These are phyloP conservation scores for Nixonia krombeini DNA, from an alignment of 1,140 invertebrate genomes.

Conservation along the genomic window DNA sequence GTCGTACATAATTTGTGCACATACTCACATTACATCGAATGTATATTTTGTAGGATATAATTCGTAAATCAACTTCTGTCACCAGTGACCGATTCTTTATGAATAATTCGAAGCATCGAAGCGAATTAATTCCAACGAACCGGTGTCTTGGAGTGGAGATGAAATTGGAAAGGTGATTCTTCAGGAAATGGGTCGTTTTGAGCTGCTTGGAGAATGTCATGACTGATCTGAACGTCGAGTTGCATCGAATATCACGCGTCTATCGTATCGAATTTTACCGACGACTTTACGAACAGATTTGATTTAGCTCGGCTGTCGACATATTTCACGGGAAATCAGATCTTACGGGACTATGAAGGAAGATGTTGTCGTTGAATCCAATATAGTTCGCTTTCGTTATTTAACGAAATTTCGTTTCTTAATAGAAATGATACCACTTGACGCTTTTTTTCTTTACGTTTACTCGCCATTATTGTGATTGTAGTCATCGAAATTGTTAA, in stretches of 20 bases:
- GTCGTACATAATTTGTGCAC: no score
- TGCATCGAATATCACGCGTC: conserved; percentile 37
- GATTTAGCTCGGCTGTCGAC: conserved; percentile 41
- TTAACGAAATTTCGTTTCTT: conserved; percentile 4
- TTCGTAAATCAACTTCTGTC: no score
- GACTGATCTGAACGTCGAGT: conserved; percentile 41
- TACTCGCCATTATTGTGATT: no score
- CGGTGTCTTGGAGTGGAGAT: conserved; percentile 23
- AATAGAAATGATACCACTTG: no score
- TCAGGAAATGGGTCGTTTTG: conserved; percentile 12
- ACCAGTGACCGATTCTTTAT: no score
- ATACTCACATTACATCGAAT: no score
- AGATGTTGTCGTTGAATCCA: conserved; percentile 26
- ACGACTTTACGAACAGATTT: conserved; percentile 33
- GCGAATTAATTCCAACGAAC: no score
- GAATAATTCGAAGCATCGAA: no score
- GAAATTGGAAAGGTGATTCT: conserved; percentile 25
- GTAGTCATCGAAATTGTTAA: no score
- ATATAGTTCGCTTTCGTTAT: conserved; percentile 29
- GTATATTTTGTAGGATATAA: no score
- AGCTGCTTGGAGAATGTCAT: conserved; percentile 34
- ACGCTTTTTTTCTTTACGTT: no score
- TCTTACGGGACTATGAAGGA: conserved; percentile 34
- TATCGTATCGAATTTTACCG: conserved; percentile 46
- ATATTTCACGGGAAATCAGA: conserved; percentile 49